Base-by-base conservation (phyloP, 2,797 vertebrate genomes). In the Nannoperca obscura region DNA sequence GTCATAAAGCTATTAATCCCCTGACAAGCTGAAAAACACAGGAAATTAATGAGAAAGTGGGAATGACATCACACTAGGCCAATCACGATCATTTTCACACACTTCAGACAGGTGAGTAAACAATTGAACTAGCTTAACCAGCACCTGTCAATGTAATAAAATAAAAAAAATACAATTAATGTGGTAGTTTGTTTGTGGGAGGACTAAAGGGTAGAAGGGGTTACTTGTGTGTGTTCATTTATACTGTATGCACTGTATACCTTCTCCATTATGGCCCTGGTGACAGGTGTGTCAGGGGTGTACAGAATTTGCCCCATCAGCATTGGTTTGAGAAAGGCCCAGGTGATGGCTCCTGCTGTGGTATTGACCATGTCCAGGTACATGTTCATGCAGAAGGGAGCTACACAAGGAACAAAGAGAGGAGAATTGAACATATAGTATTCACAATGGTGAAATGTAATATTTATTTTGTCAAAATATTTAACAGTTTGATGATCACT, bases 271-370 rank as follows among this genome's bases (percentile, higher is more conserved):
- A 99, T 96, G 47, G 91, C 94, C 79, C 94, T 93, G 78, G 97
- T 98, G 84, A 92, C 66, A 0, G 93, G 87, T 0, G 96, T 99
- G 83, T 99, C 92, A 8, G 98, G 98, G 17, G 95, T 96, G 82
- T 94, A 99, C 63, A 99, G 94, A 88, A 99, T 96, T 75, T 94
- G 91, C 66, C 98, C 98, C 95, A 98, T 92, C 78, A 99, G 92
- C 97, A 99, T 95, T 11, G 98, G 98, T 85, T 99, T 99, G 72
- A 99, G 94, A 92, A 99, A 97, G 57, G 97, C 96, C 98, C 98
- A 99, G 80, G 97, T 96, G 50, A 97, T 95, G 74, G 96, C 96
- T 71, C 98, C 98, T 1, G 95, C 96, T 0, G 96, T 96, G 83
- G 97, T 98, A 74, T 95, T 97, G 71, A 99, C 97, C 94, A 99